Conservation (phyloP, 2,888 invertebrate genomes). For the Oxycera nigricornis region DNA sequence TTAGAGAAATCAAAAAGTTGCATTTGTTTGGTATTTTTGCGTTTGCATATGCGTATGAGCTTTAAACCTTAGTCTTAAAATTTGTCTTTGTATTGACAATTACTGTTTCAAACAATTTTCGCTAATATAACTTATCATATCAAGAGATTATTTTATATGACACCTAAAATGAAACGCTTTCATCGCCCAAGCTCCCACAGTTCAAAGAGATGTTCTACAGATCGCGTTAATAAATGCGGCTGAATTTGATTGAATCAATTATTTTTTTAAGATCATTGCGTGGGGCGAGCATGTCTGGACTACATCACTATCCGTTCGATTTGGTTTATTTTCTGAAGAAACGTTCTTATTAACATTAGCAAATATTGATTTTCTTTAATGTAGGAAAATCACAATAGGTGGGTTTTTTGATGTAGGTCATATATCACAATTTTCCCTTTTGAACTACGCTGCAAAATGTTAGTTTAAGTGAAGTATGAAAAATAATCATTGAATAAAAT, state of each 20-base stretch:
- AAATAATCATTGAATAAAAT: too few relatives aligned
- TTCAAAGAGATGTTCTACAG: too few relatives aligned
- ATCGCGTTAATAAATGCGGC: not conserved
- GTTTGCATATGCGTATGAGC: too few relatives aligned
- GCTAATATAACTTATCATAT: too few relatives aligned
- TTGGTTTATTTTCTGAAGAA: constrained; percentile 1
- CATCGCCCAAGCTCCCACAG: too few relatives aligned
- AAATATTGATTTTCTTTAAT: constrained; percentile 28
- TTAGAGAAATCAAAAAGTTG: too few relatives aligned
- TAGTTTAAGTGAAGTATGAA: constrained; percentile 9
- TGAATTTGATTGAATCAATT: constrained; percentile 22
- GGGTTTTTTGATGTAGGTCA: constrained; percentile 17
- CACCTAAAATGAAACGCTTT: too few relatives aligned
- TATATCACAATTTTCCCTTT: constrained; percentile 17
- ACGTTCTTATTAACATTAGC: not conserved
- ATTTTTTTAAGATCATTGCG: constrained; percentile 3
- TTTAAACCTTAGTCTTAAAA: too few relatives aligned
- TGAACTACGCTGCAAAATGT: not conserved
- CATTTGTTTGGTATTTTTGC: too few relatives aligned
- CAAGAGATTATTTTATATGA: too few relatives aligned
- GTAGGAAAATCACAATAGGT: constrained; percentile 35
- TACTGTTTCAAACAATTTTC: too few relatives aligned
- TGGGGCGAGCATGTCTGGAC: not conserved
- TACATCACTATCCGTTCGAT: not conserved
- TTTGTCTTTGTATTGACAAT: too few relatives aligned